Base-by-base conservation (phyloP, 2,113 vertebrate genomes). In the Helogale parvula region DNA sequence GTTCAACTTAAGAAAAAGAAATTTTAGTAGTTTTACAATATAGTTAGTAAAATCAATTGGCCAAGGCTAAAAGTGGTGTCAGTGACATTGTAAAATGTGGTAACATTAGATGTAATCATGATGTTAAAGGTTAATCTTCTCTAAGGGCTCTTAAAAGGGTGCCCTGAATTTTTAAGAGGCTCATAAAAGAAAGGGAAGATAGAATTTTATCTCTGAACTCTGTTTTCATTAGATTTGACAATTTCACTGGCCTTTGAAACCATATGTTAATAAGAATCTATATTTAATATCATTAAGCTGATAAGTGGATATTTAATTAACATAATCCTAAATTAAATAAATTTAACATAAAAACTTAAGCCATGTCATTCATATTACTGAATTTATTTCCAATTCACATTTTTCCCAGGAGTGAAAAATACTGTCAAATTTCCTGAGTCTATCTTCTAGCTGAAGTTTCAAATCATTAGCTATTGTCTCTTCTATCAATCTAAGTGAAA, bases 161-260 rank as follows among this genome's bases (percentile, higher is more conserved):
- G 50, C 33, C 47, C 57, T 96, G 90, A 47, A 90, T 88, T 68
- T 97, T 97, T 93, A 97, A 97, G 87, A 96, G 92, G 41, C 79
- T 98, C 83, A 90, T 90, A 92, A 97, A 98, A 85, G 81, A 87
- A 94, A 93, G 1, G 15, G 54, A 96, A 97, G 93, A 96, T 6
- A 96, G 92, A 94, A 95, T 88, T 97, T 97, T 96, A 97, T 96
- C 90, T 97, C 63, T 88, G 84, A 95, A 71, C 84, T 90, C 79
- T 76, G 57, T 92, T 97, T 96, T 96, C 52, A 97, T 95, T 98
- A 96, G 45, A 90, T 88, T 84, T 97, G 92, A 97, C 80, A 94
- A 92, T 94, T 97, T 93, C 66, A 76, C 41, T 65, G 90, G 76
- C 52, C 87, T 97, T 81, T 84, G 93, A 93, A 97, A 90, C 65